Evolutionary conservation across 2,888 invertebrate genomes (phyloP), one percentile per base, ranked within the genome.

Genomic region (Sipha maydis): DNA sequence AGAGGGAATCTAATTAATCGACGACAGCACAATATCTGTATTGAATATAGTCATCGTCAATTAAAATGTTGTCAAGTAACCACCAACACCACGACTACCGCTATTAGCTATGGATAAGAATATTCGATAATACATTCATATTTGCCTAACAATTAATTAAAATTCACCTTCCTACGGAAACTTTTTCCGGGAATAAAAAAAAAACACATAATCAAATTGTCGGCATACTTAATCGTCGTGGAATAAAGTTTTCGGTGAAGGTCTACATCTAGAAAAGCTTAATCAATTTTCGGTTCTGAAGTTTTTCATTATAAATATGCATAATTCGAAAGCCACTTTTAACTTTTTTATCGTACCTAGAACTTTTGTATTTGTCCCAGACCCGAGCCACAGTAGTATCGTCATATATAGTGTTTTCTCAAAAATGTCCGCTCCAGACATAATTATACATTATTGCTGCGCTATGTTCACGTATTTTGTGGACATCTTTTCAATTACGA

Each of bases 351-450:
- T 17, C 38, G 19, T 67, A 77, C 76, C 21, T 25, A 41, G 41
- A 85, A 85, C 76, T 85, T 76, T 31, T 79, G 21, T 71, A 31
- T 75, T 73, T 31, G 82, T 41, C 75, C 25, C 61, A 3, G 61
- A 8, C 61, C 5, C 61, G 25, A 11, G 14, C 61, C 7, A 56
- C 76, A 41, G 34, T 14, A 14, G 48, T 48, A 14, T 0, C 2
- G 14, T 14, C 34, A 14, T 48, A 11, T 14, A 48, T 28, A 38
- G 61, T 84, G 61, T 84, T 34, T 34, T 61, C 61, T 41, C 25
- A 28, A 85, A 61, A 85, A 85, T 67, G 84, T 85, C 84, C 67
- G 67, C 67, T 77, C 28, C 84, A 85, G 76, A 67, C 84, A n/a
- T n/a, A n/a, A n/a, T n/a, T 61, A 28, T 8, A 34, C 28, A n/a